Base-by-base conservation (phyloP, 2,888 invertebrate genomes). In the Pristionchus entomophagus region DNA sequence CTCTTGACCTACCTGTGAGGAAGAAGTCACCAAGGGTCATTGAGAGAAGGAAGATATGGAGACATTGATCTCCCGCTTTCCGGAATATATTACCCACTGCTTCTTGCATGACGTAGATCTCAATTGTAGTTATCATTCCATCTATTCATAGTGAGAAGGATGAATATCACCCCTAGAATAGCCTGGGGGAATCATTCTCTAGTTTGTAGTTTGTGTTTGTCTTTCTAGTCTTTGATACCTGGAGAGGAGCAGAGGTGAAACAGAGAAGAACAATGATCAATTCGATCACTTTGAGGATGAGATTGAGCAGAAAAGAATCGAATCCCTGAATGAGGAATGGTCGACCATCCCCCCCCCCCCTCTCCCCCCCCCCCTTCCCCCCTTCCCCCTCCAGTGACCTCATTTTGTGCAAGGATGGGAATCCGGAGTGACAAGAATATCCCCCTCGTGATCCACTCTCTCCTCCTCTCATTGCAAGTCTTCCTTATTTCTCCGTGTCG, bases 1-100 rank as follows among this genome's bases (percentile, higher is more conserved):
- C 26, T 38, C 2, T 10, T 14, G 41, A 12, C 77, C 26, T 59
- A 92, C 92, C 90, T 35, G 92, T 93, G 26, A 93, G 89, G 32
- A 93, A 78, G 26, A 93, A 89, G 83, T 93, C 93, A 14, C 93
- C 92, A 35, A 91, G 78, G 2, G 93, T 92, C 92, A 92, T 92
- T 86, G 89, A 89, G 41, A 92, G 86, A 1, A 93, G 87, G 53
- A 93, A 93, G 6, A 93, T 90, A 87, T 93, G 93, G 62, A 93
- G 88, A 77, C 93, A 93, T 87, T 93, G 91, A 84, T 93, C 93
- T 51, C 89, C 88, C 19, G 91, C 90, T 19, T 89, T 90, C 78
- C 91, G 82, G 81, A 88, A 85, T 78, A 92, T 91, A 84, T 92
- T 89, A 38, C 88, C 86, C 35, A 89, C 85, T 14, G 92, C 91